phyloP scores from a whole-genome alignment of 2,797 vertebrate species.

The Chaetophractus vellerosus region DNA sequence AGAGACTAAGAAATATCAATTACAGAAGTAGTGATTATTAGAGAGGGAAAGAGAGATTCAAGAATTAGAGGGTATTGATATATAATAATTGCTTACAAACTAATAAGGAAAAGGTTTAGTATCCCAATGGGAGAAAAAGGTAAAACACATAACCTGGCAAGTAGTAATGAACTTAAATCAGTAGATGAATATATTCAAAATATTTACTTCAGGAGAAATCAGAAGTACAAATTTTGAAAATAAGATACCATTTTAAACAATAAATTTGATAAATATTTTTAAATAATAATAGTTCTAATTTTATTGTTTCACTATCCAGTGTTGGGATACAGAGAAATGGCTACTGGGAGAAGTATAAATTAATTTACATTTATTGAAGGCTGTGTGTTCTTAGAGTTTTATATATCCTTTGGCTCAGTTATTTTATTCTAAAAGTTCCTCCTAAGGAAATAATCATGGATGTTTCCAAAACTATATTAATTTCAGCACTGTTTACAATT shows the following conservation, averaged over 20 bases:
- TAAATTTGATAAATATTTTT: slow-evolving; percentile 34
- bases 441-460: background rate
- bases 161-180: background rate
- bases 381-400: slow-evolving; percentile 14
- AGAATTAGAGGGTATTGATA: background rate
- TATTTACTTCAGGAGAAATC: slow-evolving; percentile 43
- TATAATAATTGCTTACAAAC: slow-evolving; percentile 35
- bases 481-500: slow-evolving; percentile 20
- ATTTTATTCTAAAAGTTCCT: slow-evolving; percentile 38
- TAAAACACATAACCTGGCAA: slow-evolving; percentile 28
- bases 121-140: slow-evolving; percentile 7
- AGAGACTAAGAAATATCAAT: background rate
- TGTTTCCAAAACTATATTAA: slow-evolving; percentile 54
- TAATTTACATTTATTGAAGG: slow-evolving; percentile 16
- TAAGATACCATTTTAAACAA: slow-evolving; percentile 11
- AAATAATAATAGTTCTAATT: slow-evolving; percentile 55
- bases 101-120: slow-evolving; percentile 23
- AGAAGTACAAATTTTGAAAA: slow-evolving; percentile 46
- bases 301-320: slow-evolving; percentile 3
- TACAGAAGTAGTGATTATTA: slow-evolving; percentile 33
- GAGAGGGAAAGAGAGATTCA: slow-evolving; percentile 36
- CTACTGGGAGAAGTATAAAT: slow-evolving; percentile 37
- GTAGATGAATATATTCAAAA: slow-evolving; percentile 47
- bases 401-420: slow-evolving; percentile 38
- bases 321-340: slow-evolving; percentile 21